These are phyloP conservation scores for Protobothrops flavoviridis DNA, from an alignment of 2,113 vertebrate genomes.

Conservation along the genomic window DNA sequence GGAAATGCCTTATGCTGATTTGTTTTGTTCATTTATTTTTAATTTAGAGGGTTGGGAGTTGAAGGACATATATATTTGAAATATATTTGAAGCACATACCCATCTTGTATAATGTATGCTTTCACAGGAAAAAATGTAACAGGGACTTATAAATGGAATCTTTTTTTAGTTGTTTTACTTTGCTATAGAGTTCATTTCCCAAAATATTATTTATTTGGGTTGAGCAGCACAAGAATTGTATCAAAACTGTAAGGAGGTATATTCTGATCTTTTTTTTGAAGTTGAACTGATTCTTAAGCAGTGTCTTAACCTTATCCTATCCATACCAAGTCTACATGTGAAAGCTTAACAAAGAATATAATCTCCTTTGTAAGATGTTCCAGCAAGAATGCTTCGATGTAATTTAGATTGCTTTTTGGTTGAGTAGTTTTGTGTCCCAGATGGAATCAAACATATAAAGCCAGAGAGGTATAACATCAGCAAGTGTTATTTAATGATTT, in stretches of 20 bases:
- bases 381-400: background rate
- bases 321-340: background rate
- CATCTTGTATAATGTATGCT: background rate
- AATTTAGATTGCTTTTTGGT: background rate
- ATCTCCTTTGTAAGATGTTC: background rate
- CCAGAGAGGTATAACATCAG: background rate
- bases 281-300: background rate
- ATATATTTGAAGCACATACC: conserved; percentile 32
- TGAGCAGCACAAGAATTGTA: background rate
- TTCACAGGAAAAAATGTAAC: conserved; percentile 21
- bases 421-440: background rate
- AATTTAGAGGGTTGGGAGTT: background rate
- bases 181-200: background rate
- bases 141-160: conserved; percentile 13
- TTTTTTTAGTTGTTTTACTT: conserved; percentile 25
- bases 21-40: background rate
- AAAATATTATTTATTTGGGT: background rate
- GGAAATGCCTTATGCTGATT: background rate
- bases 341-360: background rate
- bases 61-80: background rate
- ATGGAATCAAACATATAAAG: background rate
- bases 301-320: background rate
- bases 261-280: background rate
- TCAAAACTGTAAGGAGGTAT: background rate
- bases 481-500: background rate